Evolutionary conservation across 2,797 vertebrate species (phyloP).

Genomic region (Siniperca obscura): DNA sequence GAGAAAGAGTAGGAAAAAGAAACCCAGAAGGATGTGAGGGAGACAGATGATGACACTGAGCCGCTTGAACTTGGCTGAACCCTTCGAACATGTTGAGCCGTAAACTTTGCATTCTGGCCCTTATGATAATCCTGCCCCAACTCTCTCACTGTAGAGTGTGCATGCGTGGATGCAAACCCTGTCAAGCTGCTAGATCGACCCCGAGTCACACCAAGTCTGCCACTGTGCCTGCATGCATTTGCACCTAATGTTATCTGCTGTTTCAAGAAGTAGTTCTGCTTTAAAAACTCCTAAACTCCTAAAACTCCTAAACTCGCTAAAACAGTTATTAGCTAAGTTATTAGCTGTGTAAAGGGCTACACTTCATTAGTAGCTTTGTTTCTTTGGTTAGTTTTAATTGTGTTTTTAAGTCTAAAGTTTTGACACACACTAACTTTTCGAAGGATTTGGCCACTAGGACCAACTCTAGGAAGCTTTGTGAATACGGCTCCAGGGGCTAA

Average conservation of each 20-base stretch:
- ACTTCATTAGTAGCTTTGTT: conserved; percentile 12
- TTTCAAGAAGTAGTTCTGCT: conserved; percentile 16
- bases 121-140: conserved; percentile 26
- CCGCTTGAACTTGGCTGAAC: conserved; percentile 8
- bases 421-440: not conserved
- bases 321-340: conserved; percentile 4
- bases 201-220: conserved; percentile 10
- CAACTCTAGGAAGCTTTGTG: conserved; percentile 2
- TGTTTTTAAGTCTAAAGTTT: conserved; percentile 2
- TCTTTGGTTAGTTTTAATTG: conserved; percentile 8
- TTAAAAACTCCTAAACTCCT: not conserved
- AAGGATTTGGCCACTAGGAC: not conserved
- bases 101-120: conserved; percentile 34
- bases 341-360: not conserved
- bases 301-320: not conserved
- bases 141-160: conserved; percentile 19
- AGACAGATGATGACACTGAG: conserved; percentile 30
- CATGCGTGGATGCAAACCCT: conserved; percentile 46
- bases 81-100: conserved; percentile 15
- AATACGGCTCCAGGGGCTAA: not conserved
- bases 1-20: conserved; percentile 10
- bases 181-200: conserved; percentile 22
- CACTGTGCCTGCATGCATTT: conserved; percentile 35
- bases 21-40: conserved; percentile 9
- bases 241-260: conserved; percentile 15